Evolutionary conservation across 2,113 vertebrate genomes (phyloP), one percentile per base, ranked within the genome.

Genomic region (Crotalus tigris): DNA sequence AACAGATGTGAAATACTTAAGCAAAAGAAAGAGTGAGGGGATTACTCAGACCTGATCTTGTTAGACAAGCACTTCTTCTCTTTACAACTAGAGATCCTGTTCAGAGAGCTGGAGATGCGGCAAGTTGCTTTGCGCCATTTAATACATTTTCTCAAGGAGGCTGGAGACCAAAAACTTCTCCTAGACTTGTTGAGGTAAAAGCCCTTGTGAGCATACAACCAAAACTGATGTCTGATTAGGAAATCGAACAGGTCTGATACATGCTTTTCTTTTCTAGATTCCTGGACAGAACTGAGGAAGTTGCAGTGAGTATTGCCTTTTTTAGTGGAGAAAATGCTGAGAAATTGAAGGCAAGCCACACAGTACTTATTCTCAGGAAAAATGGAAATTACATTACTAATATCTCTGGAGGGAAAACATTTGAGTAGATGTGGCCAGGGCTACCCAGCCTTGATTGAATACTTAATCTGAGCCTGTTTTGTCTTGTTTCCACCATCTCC

Each of bases 101-200:
- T 98, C 93, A 98, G 98, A 75, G 99, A 99, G 97, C 97, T 99
- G 91, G 98, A 98, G 94, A 95, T 98, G 87, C 98, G 99, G 90
- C 98, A 99, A 90, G 98, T 98, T 4, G 99, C 99, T 51, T 97
- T 99, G 95, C 97, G 98, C 93, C 99, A 99, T 95, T 97, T 99
- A 54, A 98, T 99, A 95, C 98, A 99, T 96, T 99, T 98, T 93
- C 98, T 99, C 95, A 99, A 97, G 51, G 99, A 99, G 91, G 98
- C 93, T 8, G 97, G 96, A 58, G 98, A 99, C 69, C 98, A 99
- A 94, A 98, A 97, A 92, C 96, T 98, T 24, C 98, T 99, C 93
- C 95, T 98, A 96, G 98, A 99, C 90, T 97, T 99, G 92, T 97
- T 99, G 94, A 99, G 98, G 99, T 99, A 96, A 97, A 97, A 93